Percentiles rank a stretch among this genome's conserved stretches.
phyloP scores from a whole-genome alignment of 2,888 invertebrate genomes.

The Prenolepis imparis region DNA sequence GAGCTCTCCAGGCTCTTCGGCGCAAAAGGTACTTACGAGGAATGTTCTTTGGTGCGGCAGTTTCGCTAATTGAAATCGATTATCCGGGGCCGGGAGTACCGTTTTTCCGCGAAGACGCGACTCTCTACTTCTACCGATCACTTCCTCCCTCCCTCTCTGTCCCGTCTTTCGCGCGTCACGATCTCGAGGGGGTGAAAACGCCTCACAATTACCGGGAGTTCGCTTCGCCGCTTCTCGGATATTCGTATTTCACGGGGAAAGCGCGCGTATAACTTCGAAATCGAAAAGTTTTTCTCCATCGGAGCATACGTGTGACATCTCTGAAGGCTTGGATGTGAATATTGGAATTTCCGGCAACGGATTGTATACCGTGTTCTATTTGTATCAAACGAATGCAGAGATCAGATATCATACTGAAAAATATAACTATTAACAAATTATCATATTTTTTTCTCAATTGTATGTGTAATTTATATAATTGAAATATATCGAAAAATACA shows the following conservation, averaged over 20 bases:
- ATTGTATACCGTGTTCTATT: neutral
- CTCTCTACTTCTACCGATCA: conserved; percentile 47
- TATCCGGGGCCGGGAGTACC: conserved; percentile 57
- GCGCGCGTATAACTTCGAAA: conserved; percentile 33
- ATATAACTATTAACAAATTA: neutral
- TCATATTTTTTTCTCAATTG: neutral
- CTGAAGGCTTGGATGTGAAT: neutral
- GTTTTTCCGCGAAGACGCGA: conserved; percentile 62
- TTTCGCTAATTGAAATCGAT: conserved; percentile 80
- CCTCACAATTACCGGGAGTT: conserved; percentile 68
- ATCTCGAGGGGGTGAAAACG: conserved; percentile 50
- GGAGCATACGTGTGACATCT: conserved; percentile 7
- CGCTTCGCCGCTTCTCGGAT: conserved; percentile 69
- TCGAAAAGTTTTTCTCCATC: conserved; percentile 42
- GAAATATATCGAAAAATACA: neutral
- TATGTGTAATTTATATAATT: neutral
- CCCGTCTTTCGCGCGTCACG: neutral
- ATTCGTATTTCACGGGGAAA: conserved; percentile 72
- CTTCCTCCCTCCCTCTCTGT: neutral
- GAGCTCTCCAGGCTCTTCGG: conserved; percentile 57
- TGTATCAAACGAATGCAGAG: neutral
- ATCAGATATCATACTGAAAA: neutral
- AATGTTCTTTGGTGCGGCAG: conserved; percentile 76
- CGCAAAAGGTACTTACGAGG: conserved; percentile 72
- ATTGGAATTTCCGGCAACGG: conserved; percentile 1